Conservation (phyloP, 2,888 invertebrate species). For the Marasmarcha lunaedactyla region DNA sequence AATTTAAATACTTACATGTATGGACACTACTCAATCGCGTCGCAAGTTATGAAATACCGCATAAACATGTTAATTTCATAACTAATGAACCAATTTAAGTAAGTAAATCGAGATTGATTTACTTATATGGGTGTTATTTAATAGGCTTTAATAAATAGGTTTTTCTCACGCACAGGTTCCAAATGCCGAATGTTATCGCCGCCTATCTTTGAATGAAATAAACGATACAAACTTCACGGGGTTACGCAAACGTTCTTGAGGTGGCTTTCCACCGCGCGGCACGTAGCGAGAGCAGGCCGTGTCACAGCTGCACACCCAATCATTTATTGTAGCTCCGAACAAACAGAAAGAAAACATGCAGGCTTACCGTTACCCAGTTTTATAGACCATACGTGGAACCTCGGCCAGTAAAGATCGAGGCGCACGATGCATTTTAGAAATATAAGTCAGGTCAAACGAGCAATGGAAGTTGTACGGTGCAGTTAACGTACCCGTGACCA, state of each 20-base stretch:
- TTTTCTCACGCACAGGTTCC: too few relatives aligned
- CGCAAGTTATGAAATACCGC: too few relatives aligned
- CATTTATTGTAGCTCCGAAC: background rate
- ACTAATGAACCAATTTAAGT: too few relatives aligned
- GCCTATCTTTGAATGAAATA: conserved; percentile 14
- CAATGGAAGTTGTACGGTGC: background rate
- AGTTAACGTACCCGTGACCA: conserved; percentile 20
- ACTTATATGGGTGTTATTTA: too few relatives aligned
- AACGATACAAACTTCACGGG: conserved; percentile 33
- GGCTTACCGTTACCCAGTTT: conserved; percentile 15
- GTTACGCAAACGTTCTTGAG: conserved; percentile 55
- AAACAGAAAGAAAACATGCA: conserved; percentile 11
- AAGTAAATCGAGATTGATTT: too few relatives aligned
- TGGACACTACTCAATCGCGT: too few relatives aligned
- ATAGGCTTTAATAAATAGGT: too few relatives aligned
- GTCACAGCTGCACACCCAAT: background rate
- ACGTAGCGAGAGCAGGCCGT: conserved; percentile 17
- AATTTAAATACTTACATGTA: too few relatives aligned
- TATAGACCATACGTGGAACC: conserved; percentile 1
- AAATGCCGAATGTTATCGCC: too few relatives aligned
- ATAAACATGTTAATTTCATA: too few relatives aligned
- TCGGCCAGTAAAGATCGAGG: background rate
- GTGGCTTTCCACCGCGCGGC: conserved; percentile 55
- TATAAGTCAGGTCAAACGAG: background rate
- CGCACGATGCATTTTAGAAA: conserved; percentile 8